These are phyloP conservation scores for Poecilia wingei DNA, from an alignment of 2,797 vertebrate genomes.

Conservation along the genomic window DNA sequence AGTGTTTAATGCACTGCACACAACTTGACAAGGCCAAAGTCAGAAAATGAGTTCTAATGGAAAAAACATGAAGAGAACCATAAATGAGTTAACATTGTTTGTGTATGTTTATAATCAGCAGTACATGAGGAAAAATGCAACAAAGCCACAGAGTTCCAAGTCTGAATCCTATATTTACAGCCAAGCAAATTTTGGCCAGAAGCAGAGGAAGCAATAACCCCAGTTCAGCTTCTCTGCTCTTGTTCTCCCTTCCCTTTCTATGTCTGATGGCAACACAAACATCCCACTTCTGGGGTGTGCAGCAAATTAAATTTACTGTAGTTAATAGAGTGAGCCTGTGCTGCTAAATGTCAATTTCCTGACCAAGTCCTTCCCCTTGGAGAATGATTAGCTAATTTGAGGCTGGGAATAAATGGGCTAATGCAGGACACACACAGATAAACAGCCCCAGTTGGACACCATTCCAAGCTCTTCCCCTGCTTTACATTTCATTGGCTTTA, in stretches of 20 bases:
- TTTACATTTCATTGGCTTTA: conserved; percentile 85
- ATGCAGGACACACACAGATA: conserved; percentile 81
- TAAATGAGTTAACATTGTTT: conserved; percentile 72
- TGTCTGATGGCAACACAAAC: conserved; percentile 74
- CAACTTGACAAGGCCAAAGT: conserved; percentile 29
- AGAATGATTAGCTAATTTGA: conserved; percentile 85
- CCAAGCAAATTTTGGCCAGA: conserved; percentile 77
- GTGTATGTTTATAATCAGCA: conserved; percentile 76
- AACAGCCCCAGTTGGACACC: conserved; percentile 76
- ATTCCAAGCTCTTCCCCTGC: conserved; percentile 79
- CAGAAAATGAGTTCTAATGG: conserved; percentile 53
- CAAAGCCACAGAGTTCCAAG: conserved; percentile 64
- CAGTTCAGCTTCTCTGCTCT: conserved; percentile 53
- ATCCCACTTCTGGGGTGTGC: conserved; percentile 80
- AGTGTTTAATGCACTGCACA: conserved; percentile 35
- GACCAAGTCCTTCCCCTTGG: conserved; percentile 85
- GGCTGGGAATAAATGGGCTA: conserved; percentile 83
- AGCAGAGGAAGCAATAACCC: conserved; percentile 79
- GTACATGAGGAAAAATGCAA: conserved; percentile 73
- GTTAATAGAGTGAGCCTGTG: conserved; percentile 87
- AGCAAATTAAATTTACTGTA: conserved; percentile 87
- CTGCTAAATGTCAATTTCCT: conserved; percentile 88
- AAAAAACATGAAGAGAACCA: conserved; percentile 54
- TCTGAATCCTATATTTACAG: conserved; percentile 72
- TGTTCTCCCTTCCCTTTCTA: conserved; percentile 41